Base-by-base conservation (phyloP, 2,113 vertebrate genomes). In the Redunca redunca region DNA sequence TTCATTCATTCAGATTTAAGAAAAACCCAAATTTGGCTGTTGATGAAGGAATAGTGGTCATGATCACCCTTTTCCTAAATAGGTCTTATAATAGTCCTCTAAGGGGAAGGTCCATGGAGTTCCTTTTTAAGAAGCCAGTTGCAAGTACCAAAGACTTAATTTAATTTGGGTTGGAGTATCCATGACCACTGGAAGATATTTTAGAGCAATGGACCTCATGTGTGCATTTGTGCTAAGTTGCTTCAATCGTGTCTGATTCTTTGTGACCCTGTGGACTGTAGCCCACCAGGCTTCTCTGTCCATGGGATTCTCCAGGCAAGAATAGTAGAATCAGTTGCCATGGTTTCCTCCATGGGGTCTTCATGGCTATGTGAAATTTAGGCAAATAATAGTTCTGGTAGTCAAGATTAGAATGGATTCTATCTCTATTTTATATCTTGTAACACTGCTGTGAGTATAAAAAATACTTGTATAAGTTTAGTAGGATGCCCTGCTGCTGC, bases 241-340 rank as follows among this genome's bases (percentile, higher is more conserved):
- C 4, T 71, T 71, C 17, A 21, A 4, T 21, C 0, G 2, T 36
- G n/a, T 71, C n/a, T 2, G 9, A 36, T 2, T 36, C 17, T 36
- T 67, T 71, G 17, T 71, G 64, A 71, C n/a, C n/a, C 64, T 36
- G 2, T 2, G 2, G 64, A 67, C 17, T 67, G 17, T 67, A 67
- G 64, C 64, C n/a, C 64, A 67, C 64, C 17, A 67, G 17, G 64
- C 64, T 67, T n/a, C 64, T 67, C 64, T 67, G 17, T 67, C 64
- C 17, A 36, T 67, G 64, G 64, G n/a, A n/a, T 67, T 67, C n/a
- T 67, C n/a, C n/a, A 21, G 4, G 64, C 33, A 67, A 36, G n/a
- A 67, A 67, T 67, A 21, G 17, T 67, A 71, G 64, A 36, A 11
- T 71, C n/a, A 10, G 64, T 71, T 71, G n/a, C 64, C n/a, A 21